Evolutionary conservation across 1,140 invertebrate species (phyloP).

Genomic region (Atta texana): DNA sequence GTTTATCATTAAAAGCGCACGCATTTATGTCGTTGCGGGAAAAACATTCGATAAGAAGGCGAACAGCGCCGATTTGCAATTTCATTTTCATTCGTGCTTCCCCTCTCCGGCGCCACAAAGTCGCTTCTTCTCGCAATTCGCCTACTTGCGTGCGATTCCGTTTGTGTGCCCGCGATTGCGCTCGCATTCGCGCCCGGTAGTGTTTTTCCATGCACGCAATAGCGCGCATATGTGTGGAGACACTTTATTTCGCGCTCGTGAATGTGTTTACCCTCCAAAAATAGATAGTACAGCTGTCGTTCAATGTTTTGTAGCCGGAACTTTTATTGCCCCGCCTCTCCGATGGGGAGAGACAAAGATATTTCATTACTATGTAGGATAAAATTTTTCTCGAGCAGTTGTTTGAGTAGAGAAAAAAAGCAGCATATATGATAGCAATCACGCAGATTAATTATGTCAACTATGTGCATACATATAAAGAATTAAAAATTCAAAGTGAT

Average conservation of each 20-base stretch:
- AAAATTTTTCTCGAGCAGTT: slow-evolving; percentile 6
- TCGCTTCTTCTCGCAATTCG: slow-evolving; percentile 38
- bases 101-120: slow-evolving; percentile 13
- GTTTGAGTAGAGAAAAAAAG: background rate
- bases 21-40: slow-evolving; percentile 50
- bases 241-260: slow-evolving; percentile 46
- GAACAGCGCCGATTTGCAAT: slow-evolving; percentile 41
- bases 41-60: slow-evolving; percentile 69
- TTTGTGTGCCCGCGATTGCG: background rate
- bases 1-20: slow-evolving; percentile 54
- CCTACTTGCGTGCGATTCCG: slow-evolving; percentile 21
- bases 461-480: background rate
- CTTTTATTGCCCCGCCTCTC: slow-evolving; percentile 23
- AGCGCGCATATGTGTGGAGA: slow-evolving; percentile 18
- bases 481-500: background rate
- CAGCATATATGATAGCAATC: background rate
- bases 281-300: slow-evolving; percentile 52
- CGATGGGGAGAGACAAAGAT: background rate
- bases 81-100: slow-evolving; percentile 27
- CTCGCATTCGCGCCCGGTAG: slow-evolving; percentile 6
- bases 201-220: slow-evolving; percentile 59
- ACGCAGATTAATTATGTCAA: slow-evolving; percentile 12
- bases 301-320: slow-evolving; percentile 45
- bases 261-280: slow-evolving; percentile 45
- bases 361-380: background rate